A percentile compares a stretch with the other conserved stretches of the same genome.
phyloP scores from a whole-genome alignment of 2,797 vertebrate species.

The Todus mexicanus region DNA sequence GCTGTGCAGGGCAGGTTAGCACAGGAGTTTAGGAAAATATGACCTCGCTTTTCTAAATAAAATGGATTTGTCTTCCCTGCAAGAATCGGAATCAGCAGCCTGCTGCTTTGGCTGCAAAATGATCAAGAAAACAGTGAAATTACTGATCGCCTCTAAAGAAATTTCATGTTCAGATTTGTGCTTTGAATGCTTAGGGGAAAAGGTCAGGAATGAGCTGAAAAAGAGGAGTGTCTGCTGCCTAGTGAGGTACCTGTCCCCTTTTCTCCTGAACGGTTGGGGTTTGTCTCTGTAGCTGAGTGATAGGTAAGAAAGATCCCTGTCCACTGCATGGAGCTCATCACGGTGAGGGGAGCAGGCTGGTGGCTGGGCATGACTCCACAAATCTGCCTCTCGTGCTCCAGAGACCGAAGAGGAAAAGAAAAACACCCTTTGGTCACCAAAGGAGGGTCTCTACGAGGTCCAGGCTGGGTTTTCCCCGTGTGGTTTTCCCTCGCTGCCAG shows the following conservation, averaged over 20 bases:
- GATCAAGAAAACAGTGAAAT: background rate
- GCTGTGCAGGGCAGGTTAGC: background rate
- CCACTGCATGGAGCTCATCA: background rate
- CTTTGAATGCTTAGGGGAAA: background rate
- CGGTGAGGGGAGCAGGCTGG: background rate
- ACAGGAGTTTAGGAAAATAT: background rate
- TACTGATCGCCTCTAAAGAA: background rate
- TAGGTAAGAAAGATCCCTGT: background rate
- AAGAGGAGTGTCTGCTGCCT: background rate
- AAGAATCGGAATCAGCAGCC: background rate
- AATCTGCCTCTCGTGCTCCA: background rate
- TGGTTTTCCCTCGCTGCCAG: slow-evolving; percentile 34
- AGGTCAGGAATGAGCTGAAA: background rate
- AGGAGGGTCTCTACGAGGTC: background rate
- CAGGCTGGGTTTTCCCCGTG: background rate
- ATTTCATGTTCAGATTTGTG: background rate
- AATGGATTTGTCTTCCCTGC: background rate
- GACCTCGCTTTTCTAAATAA: background rate
- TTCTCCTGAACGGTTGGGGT: background rate
- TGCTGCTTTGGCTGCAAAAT: background rate
- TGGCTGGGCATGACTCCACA: background rate
- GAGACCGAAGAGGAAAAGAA: no score
- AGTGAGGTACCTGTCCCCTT: background rate
- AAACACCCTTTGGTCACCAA: no score
- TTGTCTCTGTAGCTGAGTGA: background rate